A percentile compares a stretch with the other conserved stretches of the same genome.
Evolutionary conservation across 53 echinoderm and acorn worm species (phyloP).

Genomic region (Echinarachnius parma): DNA sequence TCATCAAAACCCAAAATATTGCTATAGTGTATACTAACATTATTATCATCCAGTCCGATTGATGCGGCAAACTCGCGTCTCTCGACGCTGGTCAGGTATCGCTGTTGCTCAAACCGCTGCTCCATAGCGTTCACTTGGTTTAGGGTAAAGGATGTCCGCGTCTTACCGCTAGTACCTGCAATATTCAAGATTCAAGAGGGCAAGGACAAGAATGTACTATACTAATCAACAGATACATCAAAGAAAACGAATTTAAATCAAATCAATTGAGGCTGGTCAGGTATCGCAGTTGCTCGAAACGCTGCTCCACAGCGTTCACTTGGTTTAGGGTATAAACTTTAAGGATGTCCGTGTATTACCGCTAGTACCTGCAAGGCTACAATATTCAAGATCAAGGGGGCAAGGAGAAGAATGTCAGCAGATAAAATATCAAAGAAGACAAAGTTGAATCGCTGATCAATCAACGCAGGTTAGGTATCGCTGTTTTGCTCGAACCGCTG

Average conservation of each 20-base stretch:
- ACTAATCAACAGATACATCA: no score
- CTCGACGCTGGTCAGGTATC: constrained; percentile 27
- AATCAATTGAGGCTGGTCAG: no score
- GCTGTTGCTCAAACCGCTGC: constrained; percentile 19
- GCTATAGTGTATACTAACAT: neutral
- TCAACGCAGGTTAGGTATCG: no score
- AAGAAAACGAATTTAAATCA: no score
- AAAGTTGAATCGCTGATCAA: no score
- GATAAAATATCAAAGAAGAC: no score
- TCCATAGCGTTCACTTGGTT: constrained; percentile 14
- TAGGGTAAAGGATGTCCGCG: constrained; percentile 18
- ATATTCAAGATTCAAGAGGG: neutral
- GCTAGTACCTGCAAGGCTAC: neutral
- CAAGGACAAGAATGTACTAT: neutral
- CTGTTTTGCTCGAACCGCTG: no score
- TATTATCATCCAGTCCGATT: constrained; percentile 20
- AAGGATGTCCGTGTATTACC: constrained; percentile 30
- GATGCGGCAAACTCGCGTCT: constrained; percentile 16
- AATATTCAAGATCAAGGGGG: neutral
- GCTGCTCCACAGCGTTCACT: neutral
- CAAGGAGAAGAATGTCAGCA: no score
- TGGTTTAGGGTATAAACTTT: neutral
- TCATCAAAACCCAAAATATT: no score
- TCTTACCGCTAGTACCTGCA: constrained; percentile 9
- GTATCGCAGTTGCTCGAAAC: constrained; percentile 30